Evolutionary conservation across 1,140 invertebrate genomes (phyloP).

Genomic region (Temnothorax longispinosus): DNA sequence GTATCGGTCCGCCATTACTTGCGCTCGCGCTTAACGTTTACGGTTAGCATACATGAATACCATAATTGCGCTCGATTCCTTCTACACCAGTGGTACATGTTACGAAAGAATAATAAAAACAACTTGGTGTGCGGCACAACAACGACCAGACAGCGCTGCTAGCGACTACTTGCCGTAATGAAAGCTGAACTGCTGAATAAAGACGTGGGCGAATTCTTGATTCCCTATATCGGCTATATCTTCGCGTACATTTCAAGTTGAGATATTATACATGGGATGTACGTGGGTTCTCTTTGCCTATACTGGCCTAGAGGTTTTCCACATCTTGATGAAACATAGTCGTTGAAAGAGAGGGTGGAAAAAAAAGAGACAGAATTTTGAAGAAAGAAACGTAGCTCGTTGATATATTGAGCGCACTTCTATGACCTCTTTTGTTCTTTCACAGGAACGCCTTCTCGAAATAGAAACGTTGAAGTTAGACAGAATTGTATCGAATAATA

Average conservation of each 20-base stretch:
- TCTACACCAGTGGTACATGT: background rate
- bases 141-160: background rate
- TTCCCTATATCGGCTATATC: background rate
- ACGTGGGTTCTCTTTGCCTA: background rate
- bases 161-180: background rate
- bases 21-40: conserved; percentile 44
- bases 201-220: conserved; percentile 20
- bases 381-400: background rate
- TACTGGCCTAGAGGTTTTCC: background rate
- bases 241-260: conserved; percentile 7
- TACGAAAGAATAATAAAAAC: conserved; percentile 42
- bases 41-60: conserved; percentile 26
- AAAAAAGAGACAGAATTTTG: background rate
- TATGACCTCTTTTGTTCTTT: background rate
- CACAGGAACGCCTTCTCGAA: background rate
- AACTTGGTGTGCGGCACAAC: background rate
- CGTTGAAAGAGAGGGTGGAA: too few species aligned
- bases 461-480: background rate
- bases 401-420: conserved; percentile 3
- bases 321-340: background rate
- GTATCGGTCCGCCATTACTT: conserved; percentile 29
- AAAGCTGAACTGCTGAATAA: conserved; percentile 17
- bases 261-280: conserved; percentile 13
- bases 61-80: conserved; percentile 6
- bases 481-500: background rate